Conservation (phyloP, 2,888 invertebrate species). For the Creontiades dilutus region DNA sequence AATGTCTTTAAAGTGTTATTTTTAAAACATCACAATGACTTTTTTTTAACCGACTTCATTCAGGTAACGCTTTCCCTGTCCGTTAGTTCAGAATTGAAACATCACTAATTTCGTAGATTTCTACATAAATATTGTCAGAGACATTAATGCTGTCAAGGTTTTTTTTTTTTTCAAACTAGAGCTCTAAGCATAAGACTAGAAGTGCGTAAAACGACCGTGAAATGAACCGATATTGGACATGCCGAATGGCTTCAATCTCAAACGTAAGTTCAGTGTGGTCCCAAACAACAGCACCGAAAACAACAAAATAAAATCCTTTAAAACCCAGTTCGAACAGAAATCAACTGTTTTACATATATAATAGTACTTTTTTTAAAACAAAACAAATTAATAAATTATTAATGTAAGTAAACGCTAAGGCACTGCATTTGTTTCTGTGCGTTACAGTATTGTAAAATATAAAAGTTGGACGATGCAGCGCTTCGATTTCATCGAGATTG, state of each 20-base stretch:
- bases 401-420: slow-evolving; percentile 39
- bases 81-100: slow-evolving; percentile 8
- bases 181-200: slow-evolving; percentile 39
- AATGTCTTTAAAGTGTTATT: slow-evolving; percentile 21
- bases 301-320: background rate
- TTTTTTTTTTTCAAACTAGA: background rate
- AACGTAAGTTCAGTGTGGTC: background rate
- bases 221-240: background rate
- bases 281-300: slow-evolving; percentile 37
- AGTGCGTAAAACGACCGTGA: slow-evolving; percentile 2
- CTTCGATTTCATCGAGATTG: slow-evolving; percentile 24
- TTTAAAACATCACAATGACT: slow-evolving; percentile 34
- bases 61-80: slow-evolving; percentile 6
- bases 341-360: too few species aligned
- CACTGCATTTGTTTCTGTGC: slow-evolving; percentile 35
- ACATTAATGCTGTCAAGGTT: slow-evolving; percentile 15
- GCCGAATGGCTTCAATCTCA: background rate
- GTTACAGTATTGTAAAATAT: slow-evolving; percentile 16
- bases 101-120: background rate
- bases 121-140: slow-evolving; percentile 9
- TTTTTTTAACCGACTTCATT: background rate
- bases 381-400: background rate
- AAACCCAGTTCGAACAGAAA: background rate
- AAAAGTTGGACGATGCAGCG: slow-evolving; percentile 36
- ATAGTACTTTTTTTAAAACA: background rate